Conservation (phyloP, 2,113 vertebrate genomes). For the Lethenteron camtschaticum region DNA sequence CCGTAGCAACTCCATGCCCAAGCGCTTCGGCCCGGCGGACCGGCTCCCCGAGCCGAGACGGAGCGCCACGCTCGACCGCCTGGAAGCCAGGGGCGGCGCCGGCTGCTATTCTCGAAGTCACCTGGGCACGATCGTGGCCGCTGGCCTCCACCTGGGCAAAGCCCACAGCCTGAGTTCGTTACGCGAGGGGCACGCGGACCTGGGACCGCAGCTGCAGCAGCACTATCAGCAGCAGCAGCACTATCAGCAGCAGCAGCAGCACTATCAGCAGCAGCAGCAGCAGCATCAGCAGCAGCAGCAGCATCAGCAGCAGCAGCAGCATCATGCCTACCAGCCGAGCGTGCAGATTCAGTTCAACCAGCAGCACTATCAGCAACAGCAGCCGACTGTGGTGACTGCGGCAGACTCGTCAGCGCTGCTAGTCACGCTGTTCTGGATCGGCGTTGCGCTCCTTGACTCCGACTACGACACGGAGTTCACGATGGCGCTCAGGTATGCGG, state of each 20-base stretch:
- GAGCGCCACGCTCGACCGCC: background rate
- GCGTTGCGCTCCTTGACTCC: conserved; percentile 66
- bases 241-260: background rate
- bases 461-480: conserved; percentile 97
- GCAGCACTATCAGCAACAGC: background rate
- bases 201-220: background rate
- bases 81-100: background rate
- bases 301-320: too few species aligned
- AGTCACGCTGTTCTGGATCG: conserved; percentile 96
- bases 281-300: background rate
- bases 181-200: background rate
- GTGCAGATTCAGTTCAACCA: background rate
- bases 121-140: background rate
- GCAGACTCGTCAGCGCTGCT: conserved; percentile 69
- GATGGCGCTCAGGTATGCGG: conserved; percentile 42
- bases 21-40: background rate
- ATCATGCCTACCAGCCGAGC: too few species aligned
- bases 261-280: too few species aligned
- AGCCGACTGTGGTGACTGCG: conserved; percentile 10
- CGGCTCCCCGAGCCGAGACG: background rate
- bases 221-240: background rate
- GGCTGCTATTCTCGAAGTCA: too few species aligned
- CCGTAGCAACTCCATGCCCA: conserved; percentile 1
- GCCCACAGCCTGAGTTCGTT: background rate
- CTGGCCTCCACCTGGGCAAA: background rate